A percentile compares a stretch with the other conserved stretches of the same genome.
Evolutionary conservation across 2,797 vertebrate genomes (phyloP).

Genomic region (Semaprochilodus insignis): DNA sequence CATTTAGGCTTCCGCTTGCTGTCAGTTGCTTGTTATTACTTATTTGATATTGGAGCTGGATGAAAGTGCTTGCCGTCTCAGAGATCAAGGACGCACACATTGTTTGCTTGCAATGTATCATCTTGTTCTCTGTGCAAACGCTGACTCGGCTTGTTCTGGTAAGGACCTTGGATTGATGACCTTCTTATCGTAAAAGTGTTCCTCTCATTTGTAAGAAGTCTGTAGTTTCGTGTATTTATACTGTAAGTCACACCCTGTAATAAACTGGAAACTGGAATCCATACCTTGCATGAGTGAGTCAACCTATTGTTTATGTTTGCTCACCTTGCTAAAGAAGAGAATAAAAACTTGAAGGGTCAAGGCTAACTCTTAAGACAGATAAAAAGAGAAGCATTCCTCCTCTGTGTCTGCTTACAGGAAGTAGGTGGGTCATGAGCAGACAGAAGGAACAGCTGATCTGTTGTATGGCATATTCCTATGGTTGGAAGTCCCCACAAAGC

Average conservation of each 20-base stretch:
- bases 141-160: neutral
- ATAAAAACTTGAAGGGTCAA: neutral
- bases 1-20: neutral
- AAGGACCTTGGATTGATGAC: neutral
- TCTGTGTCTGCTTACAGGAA: neutral
- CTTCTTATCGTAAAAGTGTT: neutral
- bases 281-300: neutral
- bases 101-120: neutral
- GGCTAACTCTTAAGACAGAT: neutral
- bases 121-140: neutral
- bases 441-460: neutral
- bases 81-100: neutral
- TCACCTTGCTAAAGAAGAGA: neutral
- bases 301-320: neutral
- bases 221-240: neutral
- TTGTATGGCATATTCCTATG: neutral
- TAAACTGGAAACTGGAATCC: neutral
- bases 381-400: neutral
- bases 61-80: neutral
- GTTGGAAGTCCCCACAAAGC: slow-evolving; percentile 10
- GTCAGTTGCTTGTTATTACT: neutral
- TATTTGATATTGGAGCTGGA: neutral
- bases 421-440: neutral
- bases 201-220: too few species aligned
- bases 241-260: neutral